Base-by-base conservation (phyloP, 1,140 invertebrate species). In the Charaxes varanes region DNA sequence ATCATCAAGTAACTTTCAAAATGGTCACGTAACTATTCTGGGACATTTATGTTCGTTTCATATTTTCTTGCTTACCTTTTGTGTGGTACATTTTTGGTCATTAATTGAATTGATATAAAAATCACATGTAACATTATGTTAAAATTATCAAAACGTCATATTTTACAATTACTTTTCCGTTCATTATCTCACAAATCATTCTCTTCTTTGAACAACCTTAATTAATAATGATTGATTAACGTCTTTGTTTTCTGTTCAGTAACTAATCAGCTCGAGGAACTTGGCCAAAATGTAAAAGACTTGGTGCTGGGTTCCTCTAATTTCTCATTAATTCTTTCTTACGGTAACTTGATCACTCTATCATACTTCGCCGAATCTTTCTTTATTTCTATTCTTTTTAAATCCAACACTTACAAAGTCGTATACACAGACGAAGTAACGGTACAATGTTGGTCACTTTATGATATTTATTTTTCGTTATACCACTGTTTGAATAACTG, bases 281-380 rank as follows among this genome's bases (percentile, higher is more conserved):
- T 51, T 54, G 27, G 40, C 38, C 34, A 49, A 47, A 50, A 38
- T 41, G 35, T 43, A 41, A 31, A 49, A 38, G 46, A 42, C 19
- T 33, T 60, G 44, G 47, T 41, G 50, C 42, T 67, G 43, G 62
- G 41, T 46, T 38, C 45, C 52, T 41, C 40, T 41, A 55, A 43
- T 42, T 53, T 53, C 49, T 52, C 50, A 58, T 62, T 59, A 65
- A 57, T 59, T 57, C 37, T 54, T 54, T 65, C 52, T 63, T 10
- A 62, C 23, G 45, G 28, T 54, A 57, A 64, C 62, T 58, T 58
- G 16, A 46, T 65, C 64, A 69, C 68, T 45, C 53, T 65, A 19
- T 77, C 68, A 67, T 58, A 63, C 72, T 74, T 74, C 36, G 57
- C 61, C 44, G 38, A 64, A 48, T 48, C 53, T 66, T 71, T 56